These are phyloP conservation scores for Saccostrea echinata DNA, from an alignment of 1,140 invertebrate species.

Conservation along the genomic window DNA sequence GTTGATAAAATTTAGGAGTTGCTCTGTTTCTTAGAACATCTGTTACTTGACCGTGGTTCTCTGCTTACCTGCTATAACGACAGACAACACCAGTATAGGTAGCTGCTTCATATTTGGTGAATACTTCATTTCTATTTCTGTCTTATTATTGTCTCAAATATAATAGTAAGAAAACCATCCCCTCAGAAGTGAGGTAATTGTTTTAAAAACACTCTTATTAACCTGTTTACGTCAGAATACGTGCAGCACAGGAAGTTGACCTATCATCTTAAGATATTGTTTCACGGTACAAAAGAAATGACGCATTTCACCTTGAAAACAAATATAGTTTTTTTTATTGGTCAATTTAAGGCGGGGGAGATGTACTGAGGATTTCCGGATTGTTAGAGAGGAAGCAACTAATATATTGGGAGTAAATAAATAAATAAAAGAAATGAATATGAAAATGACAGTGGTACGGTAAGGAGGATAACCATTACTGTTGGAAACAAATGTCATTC, in stretches of 20 bases:
- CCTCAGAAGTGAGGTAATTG: background rate
- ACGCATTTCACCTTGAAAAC: background rate
- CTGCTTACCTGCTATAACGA: background rate
- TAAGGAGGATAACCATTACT: too few species aligned
- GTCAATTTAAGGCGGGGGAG: background rate
- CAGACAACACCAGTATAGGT: background rate
- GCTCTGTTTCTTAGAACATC: too few species aligned
- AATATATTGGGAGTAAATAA: too few species aligned
- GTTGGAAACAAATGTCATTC: too few species aligned
- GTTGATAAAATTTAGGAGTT: too few species aligned
- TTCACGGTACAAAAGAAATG: background rate
- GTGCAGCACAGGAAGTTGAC: background rate
- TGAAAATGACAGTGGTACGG: too few species aligned
- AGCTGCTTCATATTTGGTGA: background rate
- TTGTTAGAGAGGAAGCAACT: too few species aligned
- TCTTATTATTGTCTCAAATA: background rate
- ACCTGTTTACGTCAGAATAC: background rate
- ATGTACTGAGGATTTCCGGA: background rate
- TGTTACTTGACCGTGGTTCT: too few species aligned
- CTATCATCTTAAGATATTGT: background rate
- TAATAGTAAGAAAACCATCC: background rate
- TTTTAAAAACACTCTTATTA: background rate
- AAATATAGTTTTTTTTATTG: background rate
- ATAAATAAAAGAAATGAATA: too few species aligned
- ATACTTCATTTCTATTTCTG: background rate